Evolutionary conservation across 2,888 invertebrate species (phyloP).

Genomic region (Thelaira solivaga): DNA sequence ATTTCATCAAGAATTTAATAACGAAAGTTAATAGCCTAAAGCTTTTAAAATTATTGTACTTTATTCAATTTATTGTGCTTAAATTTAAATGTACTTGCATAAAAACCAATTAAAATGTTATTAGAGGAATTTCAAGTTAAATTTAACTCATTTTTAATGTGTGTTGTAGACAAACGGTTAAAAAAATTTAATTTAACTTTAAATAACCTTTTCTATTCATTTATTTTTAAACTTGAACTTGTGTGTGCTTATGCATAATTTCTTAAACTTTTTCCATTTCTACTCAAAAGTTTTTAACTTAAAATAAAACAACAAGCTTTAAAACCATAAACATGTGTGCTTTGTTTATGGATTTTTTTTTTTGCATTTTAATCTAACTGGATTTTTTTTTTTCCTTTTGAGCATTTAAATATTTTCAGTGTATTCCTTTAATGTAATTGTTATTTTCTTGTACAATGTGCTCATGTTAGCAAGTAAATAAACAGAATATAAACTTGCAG

Average conservation of each 20-base stretch:
- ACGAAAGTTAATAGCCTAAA: too few species aligned
- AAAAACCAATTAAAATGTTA: too few species aligned
- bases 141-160: too few species aligned
- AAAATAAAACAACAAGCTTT: neutral
- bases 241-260: neutral
- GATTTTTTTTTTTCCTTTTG: neutral
- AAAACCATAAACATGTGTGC: slow-evolving; percentile 19
- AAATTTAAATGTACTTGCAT: too few species aligned
- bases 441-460: slow-evolving; percentile 11
- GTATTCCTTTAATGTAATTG: too few species aligned
- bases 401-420: slow-evolving; percentile 5
- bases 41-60: too few species aligned
- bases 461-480: neutral
- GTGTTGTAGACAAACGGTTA: too few species aligned
- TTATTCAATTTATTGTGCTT: too few species aligned
- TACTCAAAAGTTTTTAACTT: neutral
- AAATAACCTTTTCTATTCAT: neutral
- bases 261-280: neutral
- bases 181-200: too few species aligned
- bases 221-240: neutral
- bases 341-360: slow-evolving; percentile 10
- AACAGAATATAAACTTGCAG: neutral
- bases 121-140: too few species aligned
- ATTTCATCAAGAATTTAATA: too few species aligned
- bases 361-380: neutral